Evolutionary conservation across 2,888 invertebrate genomes (phyloP), one percentile per base, ranked within the genome.

Genomic region (Nezara viridula): DNA sequence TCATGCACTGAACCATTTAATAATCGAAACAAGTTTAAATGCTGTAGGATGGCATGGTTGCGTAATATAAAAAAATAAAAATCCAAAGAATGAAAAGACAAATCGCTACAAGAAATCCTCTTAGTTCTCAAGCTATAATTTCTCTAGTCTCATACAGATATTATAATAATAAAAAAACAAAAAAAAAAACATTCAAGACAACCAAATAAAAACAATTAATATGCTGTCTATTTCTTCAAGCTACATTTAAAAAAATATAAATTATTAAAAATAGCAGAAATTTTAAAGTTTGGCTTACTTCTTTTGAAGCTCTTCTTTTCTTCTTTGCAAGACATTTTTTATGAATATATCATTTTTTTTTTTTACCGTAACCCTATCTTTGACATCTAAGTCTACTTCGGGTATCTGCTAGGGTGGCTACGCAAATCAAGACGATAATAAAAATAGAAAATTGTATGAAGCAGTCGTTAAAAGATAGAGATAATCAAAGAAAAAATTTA

Each of bases 361-460:
- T 49, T 44, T 49, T 27, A 21, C 66, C 66, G 32, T 37, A 27
- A 86, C 40, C 50, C 86, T 37, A 37, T 50, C 32, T 27, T 88
- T 88, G 55, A 60, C 60, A 77, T 88, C 88, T 88, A 88, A 52
- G 85, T 50, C 88, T 88, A 88, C 88, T 50, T 88, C 88, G 52
- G 88, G 88, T 50, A 52, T 86, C 85, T 52, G 85, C 88, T 81
- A 88, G 85, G 85, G 88, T 40, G 88, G 52, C 81, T 88, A 88
- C 81, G 77, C 81, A 88, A 88, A 85, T 50, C 85, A 88, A 88
- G 47, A 49, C 47, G 88, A 66, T 88, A 88, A 88, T 47, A 77
- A 88, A 88, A 88, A 88, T 55, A 88, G 66, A 49, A 88, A 77
- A 88, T 73, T 47, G 47, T 49, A 73, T 73, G 60, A 88, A 88